phyloP scores from a whole-genome alignment of 1,140 invertebrate genomes.

The Coelopa frigida region DNA sequence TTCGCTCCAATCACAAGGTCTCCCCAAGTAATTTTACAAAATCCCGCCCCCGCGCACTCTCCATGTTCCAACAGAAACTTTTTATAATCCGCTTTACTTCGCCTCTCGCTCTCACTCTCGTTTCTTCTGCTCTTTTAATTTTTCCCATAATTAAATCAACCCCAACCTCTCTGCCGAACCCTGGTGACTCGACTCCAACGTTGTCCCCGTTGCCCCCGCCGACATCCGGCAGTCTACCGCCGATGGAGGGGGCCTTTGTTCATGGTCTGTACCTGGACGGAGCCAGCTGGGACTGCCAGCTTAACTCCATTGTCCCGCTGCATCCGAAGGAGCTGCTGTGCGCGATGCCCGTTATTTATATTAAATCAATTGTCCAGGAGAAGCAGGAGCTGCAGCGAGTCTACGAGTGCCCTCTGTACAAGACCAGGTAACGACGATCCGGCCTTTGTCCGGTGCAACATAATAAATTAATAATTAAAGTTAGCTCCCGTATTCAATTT shows the following conservation, averaged over 20 bases:
- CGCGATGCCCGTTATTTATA: conserved; percentile 83
- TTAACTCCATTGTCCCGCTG: conserved; percentile 74
- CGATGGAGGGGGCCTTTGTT: conserved; percentile 86
- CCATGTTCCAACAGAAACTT: too few relatives aligned
- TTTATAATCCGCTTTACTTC: too few relatives aligned
- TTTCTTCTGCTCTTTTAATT: too few relatives aligned
- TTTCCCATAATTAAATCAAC: too few relatives aligned
- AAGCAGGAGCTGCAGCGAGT: conserved; percentile 78
- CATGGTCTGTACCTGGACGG: conserved; percentile 91
- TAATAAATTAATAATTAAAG: background rate
- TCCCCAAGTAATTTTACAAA: too few relatives aligned
- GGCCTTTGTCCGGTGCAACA: background rate
- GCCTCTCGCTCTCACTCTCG: too few relatives aligned
- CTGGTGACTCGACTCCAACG: too few relatives aligned
- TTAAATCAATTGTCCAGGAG: conserved; percentile 82
- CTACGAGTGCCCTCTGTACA: conserved; percentile 93
- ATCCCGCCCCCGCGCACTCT: too few relatives aligned
- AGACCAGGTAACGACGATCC: conserved; percentile 64
- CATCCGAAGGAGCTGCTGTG: conserved; percentile 85
- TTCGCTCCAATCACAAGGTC: too few relatives aligned
- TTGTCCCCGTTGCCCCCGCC: too few relatives aligned
- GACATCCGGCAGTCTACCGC: conserved; percentile 55
- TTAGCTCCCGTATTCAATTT: background rate
- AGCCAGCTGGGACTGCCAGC: conserved; percentile 80
- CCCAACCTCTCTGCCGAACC: too few relatives aligned